Evolutionary conservation across 2,797 vertebrate species (phyloP).

Genomic region (Geotrypetes seraphini): DNA sequence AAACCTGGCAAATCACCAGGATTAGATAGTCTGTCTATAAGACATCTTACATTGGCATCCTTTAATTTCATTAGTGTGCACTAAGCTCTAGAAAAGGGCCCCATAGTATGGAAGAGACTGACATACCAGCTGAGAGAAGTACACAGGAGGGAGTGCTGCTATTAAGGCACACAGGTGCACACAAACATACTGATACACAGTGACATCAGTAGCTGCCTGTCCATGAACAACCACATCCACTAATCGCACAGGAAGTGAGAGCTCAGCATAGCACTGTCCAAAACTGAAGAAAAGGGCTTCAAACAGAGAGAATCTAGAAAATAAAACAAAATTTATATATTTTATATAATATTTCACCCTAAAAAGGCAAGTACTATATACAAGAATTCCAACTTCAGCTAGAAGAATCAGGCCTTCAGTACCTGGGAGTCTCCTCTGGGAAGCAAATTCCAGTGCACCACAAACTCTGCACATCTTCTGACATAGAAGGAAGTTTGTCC

Average conservation of each 20-base stretch:
- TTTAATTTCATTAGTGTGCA: too few species aligned
- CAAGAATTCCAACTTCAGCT: too few species aligned
- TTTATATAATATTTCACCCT: too few species aligned
- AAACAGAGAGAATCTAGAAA: slow-evolving; percentile 64
- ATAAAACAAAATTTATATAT: slow-evolving; percentile 1
- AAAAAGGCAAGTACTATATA: too few species aligned
- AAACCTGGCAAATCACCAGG: too few species aligned
- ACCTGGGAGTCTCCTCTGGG: slow-evolving; percentile 54
- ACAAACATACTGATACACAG: slow-evolving; percentile 77
- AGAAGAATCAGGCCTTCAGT: too few species aligned
- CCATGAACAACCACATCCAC: slow-evolving; percentile 61
- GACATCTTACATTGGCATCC: too few species aligned
- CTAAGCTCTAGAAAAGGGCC: too few species aligned
- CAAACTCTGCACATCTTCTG: slow-evolving; percentile 63
- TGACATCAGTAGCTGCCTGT: slow-evolving; percentile 58
- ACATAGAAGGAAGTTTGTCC: slow-evolving; percentile 62
- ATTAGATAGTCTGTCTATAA: too few species aligned
- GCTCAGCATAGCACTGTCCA: slow-evolving; percentile 65
- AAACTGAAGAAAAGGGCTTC: slow-evolving; percentile 70
- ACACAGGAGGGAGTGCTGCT: slow-evolving; percentile 53
- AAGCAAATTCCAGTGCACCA: slow-evolving; percentile 67
- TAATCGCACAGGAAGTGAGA: slow-evolving; percentile 62
- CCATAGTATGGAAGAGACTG: too few species aligned
- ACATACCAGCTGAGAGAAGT: slow-evolving; percentile 75
- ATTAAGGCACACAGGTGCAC: slow-evolving; percentile 76